phyloP scores from a whole-genome alignment of 2,888 invertebrate genomes.

The Ochlodes sylvanus region DNA sequence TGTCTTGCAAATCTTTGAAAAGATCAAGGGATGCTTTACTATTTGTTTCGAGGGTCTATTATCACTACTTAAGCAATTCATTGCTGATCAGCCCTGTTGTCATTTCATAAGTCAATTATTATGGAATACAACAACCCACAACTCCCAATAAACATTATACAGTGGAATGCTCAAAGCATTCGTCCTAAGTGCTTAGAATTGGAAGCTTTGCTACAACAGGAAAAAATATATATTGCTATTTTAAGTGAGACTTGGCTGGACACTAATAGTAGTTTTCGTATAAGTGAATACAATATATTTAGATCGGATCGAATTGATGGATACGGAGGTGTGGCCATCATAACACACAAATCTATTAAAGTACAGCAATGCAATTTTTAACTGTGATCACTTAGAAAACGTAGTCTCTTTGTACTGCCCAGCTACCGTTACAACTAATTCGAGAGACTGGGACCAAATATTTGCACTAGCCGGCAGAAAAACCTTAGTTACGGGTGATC shows the following conservation, averaged over 20 bases:
- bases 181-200: slow-evolving; percentile 5
- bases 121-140: slow-evolving; percentile 12
- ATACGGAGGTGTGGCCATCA: slow-evolving; percentile 40
- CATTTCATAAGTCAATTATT: slow-evolving; percentile 17
- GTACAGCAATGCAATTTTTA: slow-evolving; percentile 8
- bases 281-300: slow-evolving; percentile 37
- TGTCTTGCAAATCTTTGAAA: neutral
- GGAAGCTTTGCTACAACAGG: slow-evolving; percentile 28
- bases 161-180: slow-evolving; percentile 38
- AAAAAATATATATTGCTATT: slow-evolving; percentile 42
- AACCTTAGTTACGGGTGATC: slow-evolving; percentile 31
- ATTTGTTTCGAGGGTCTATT: neutral
- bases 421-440: neutral
- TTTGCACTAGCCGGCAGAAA: slow-evolving; percentile 5
- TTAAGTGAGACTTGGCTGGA: slow-evolving; percentile 44
- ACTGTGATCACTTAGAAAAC: neutral
- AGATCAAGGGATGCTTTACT: neutral
- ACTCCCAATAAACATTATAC: neutral
- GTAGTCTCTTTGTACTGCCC: slow-evolving; percentile 33
- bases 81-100: slow-evolving; percentile 17
- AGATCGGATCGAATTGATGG: slow-evolving; percentile 36
- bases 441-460: slow-evolving; percentile 33
- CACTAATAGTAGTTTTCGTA: slow-evolving; percentile 1
- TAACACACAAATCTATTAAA: slow-evolving; percentile 37
- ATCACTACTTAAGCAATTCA: slow-evolving; percentile 8